Conservation (phyloP, 2,113 vertebrate genomes). For the Psephotus haematonotus region DNA sequence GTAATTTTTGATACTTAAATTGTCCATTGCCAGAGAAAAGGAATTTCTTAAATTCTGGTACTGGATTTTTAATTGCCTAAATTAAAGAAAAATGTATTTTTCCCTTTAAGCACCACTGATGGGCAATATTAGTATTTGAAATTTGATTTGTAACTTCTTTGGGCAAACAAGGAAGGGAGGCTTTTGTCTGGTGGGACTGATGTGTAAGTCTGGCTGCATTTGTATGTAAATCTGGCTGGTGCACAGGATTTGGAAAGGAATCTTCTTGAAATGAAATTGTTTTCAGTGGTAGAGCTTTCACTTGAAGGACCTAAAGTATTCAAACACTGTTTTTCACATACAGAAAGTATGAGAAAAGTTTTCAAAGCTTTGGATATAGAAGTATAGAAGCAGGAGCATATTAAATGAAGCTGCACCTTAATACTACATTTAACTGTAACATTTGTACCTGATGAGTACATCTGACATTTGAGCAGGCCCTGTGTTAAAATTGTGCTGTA, state of each 20-base stretch:
- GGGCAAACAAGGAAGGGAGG: neutral
- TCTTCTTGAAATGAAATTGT: neutral
- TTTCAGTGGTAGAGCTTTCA: neutral
- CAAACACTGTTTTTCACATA: neutral
- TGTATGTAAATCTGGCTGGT: neutral
- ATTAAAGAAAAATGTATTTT: neutral
- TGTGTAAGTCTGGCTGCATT: neutral
- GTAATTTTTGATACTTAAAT: neutral
- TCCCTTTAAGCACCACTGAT: neutral
- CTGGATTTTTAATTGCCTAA: neutral
- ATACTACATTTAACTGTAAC: neutral
- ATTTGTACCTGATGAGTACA: neutral
- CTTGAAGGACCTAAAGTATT: neutral
- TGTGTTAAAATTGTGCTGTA: constrained; percentile 8
- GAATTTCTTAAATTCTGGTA: neutral
- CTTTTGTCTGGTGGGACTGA: neutral
- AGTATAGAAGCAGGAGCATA: neutral
- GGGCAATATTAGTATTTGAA: neutral
- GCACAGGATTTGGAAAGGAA: neutral
- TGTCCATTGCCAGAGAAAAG: neutral
- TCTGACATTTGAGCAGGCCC: neutral
- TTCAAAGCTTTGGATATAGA: neutral
- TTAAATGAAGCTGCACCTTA: neutral
- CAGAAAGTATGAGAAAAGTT: neutral
- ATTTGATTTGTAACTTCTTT: neutral